Percentiles rank a stretch among this genome's conserved stretches.
Conservation (phyloP, 2,113 vertebrate genomes). For the Ictalurus punctatus region DNA sequence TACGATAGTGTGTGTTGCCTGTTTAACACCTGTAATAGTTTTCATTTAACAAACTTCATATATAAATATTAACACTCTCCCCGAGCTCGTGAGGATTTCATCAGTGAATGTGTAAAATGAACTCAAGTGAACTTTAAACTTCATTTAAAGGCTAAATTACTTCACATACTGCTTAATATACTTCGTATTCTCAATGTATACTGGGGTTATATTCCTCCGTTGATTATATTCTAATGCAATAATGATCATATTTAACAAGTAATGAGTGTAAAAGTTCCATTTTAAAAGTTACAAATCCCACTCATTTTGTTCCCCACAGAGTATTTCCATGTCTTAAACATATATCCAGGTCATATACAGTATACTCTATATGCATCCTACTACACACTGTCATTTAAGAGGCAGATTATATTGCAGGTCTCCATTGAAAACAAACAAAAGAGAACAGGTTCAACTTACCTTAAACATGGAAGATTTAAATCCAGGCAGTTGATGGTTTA, state of each 20-base stretch:
- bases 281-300: background rate
- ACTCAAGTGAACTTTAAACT: background rate
- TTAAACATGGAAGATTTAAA: slow-evolving; percentile 51
- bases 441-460: slow-evolving; percentile 43
- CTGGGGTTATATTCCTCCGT: background rate
- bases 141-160: no score
- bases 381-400: background rate
- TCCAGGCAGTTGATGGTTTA: slow-evolving; percentile 21
- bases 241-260: background rate
- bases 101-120: background rate
- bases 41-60: background rate
- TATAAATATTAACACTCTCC: background rate
- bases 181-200: no score
- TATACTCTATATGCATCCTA: background rate
- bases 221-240: background rate
- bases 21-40: background rate
- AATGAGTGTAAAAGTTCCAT: background rate
- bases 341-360: background rate
- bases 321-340: background rate
- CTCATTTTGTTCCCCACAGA: background rate
- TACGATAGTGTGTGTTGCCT: background rate
- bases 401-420: background rate
- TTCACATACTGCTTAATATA: no score
- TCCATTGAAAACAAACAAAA: background rate
- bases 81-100: background rate